phyloP scores from a whole-genome alignment of 2,888 invertebrate species.

The Bruchidius siliquastri region DNA sequence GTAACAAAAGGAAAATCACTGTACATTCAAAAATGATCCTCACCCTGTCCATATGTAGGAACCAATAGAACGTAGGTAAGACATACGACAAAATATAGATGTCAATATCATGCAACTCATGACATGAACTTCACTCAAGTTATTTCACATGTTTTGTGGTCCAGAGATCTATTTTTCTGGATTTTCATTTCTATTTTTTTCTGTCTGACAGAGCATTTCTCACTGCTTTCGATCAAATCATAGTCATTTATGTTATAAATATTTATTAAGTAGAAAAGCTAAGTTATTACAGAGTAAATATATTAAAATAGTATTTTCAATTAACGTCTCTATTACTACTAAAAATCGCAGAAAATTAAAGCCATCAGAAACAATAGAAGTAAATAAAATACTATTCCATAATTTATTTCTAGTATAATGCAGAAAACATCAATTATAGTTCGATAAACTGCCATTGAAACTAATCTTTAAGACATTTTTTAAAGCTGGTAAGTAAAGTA shows the following conservation, averaged over 20 bases:
- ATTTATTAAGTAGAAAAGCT: neutral
- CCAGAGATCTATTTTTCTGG: no score
- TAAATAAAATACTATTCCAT: neutral
- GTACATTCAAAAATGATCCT: no score
- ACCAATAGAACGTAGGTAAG: no score
- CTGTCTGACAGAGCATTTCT: no score
- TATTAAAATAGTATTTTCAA: neutral
- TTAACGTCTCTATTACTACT: neutral
- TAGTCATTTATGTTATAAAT: neutral
- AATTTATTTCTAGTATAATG: neutral
- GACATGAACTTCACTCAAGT: no score
- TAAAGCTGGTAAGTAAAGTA: neutral
- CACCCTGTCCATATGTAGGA: no score
- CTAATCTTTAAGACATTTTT: neutral
- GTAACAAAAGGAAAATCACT: no score
- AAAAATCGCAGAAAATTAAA: neutral
- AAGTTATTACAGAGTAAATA: neutral
- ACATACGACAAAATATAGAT: no score
- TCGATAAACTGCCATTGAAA: neutral
- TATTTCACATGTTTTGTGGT: no score
- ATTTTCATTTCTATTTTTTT: no score
- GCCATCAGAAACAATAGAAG: neutral
- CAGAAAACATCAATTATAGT: neutral
- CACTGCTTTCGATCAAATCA: no score
- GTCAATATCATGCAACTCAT: no score